Evolutionary conservation across 2,113 vertebrate genomes (phyloP), one percentile per base, ranked within the genome.

Genomic region (Sminthopsis crassicaudata): DNA sequence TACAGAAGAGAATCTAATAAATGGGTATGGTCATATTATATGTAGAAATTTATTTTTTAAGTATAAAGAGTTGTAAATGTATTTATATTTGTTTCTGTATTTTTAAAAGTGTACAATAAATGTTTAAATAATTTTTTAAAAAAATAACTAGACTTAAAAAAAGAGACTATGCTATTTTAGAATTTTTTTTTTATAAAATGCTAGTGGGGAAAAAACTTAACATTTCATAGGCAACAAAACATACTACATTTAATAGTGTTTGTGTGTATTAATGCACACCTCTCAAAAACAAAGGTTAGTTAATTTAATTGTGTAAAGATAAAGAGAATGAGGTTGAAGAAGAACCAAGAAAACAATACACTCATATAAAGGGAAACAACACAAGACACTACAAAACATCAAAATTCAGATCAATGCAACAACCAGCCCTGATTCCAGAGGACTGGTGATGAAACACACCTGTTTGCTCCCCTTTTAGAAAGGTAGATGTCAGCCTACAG

Each of bases 91-190:
- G 36, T 76, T 76, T 76, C 16, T n/a, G 16, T 84, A n/a, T 84
- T 84, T 84, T 84, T 42, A 84, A 84, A 84, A 84, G 67, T 84
- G n/a, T 19, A 84, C n/a, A 84, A 84, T 84, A 84, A 84, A 84
- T 42, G n/a, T 84, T 84, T 42, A 84, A 84, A 84, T 84, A 76
- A 76, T 7, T 84, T 57, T 84, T 76, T 42, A 23, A 23, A 42
- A n/a, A 76, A 84, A 84, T 84, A 84, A 84, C 67, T 7, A 84
- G 19, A n/a, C 67, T 84, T n/a, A n/a, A 84, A 84, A 60, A 84
- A 84, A 84, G 67, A 84, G 67, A 84, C 67, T 84, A 84, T 84
- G 67, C n/a, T 84, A 84, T 84, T 84, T 84, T 84, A 84, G 67
- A 36, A 36, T 36, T 84, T 42, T 84, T 57, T 76, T 84, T 42